Evolutionary conservation across 2,113 vertebrate genomes (phyloP), one percentile per base, ranked within the genome.

Genomic region (Orientallactaga bullata): DNA sequence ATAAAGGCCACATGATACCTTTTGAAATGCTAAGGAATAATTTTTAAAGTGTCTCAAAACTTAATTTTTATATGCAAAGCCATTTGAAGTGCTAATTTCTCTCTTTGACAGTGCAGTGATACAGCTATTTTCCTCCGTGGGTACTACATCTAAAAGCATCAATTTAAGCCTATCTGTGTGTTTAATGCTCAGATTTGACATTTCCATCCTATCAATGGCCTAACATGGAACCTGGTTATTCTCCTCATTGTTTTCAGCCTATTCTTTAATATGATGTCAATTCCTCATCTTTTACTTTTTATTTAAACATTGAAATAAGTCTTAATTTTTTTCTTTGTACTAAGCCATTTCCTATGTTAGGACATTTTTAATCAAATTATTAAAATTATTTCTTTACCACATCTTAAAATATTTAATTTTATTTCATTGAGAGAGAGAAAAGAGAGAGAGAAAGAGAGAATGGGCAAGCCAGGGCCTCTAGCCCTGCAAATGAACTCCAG

Each of bases 11-110:
- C 11, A 73, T 37, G 11, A 55, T 72, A 63, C 9, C 30, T 82
- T 78, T 88, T 91, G 68, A 93, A 77, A 77, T 65, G n/a, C 6
- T 84, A 65, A 85, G 85, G 37, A 18, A 61, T 37, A 39, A 47
- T 77, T 60, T 77, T 66, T 72, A 39, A 37, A 92, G 37, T 37
- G 2, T 12, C 86, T 88, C 17, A 60, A 79, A 42, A 24, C 6
- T 65, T 83, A 66, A 32, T 85, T 60, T 71, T 90, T 35, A 47
- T 17, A n/a, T 81, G 9, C 2, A n/a, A 58, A 91, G 2, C 11
- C 58, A 32, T 28, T 93, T 78, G 39, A 74, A 39, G 82, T 39
- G 26, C 35, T 80, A 58, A 26, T 80, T 87, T 83, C 10, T 47
- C 7, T 58, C 18, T 76, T 17, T 85, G 24, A 2, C 73, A 15